Conservation (phyloP, 2,888 invertebrate genomes). For the Muschampia plurimacula region DNA sequence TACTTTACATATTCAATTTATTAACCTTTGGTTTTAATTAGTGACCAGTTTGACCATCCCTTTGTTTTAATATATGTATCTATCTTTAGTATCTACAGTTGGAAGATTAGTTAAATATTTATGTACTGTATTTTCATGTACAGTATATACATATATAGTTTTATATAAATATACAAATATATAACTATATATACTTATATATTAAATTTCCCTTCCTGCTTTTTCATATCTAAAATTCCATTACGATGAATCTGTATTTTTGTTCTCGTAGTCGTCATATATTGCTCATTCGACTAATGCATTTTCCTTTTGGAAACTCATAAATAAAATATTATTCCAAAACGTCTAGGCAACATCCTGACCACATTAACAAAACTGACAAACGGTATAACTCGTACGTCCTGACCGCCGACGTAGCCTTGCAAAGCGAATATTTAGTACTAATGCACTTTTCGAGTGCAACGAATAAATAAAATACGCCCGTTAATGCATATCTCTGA, state of each 20-base stretch:
- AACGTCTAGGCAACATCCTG: conserved; percentile 26
- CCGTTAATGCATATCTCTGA: conserved; percentile 68
- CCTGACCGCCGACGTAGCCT: conserved; percentile 29
- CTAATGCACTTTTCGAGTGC: conserved; percentile 73
- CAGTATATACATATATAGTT: no score
- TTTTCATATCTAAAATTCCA: no score
- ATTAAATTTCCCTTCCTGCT: no score
- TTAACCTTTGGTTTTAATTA: conserved; percentile 61
- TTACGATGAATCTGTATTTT: neutral
- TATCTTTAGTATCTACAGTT: neutral
- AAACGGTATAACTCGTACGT: conserved; percentile 23
- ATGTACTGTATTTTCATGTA: no score
- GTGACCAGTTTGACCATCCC: conserved; percentile 52
- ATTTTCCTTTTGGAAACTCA: conserved; percentile 26
- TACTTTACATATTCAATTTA: conserved; percentile 59
- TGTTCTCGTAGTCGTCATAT: neutral
- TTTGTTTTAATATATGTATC: conserved; percentile 7
- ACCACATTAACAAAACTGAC: conserved; percentile 32
- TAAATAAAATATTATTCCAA: conserved; percentile 30
- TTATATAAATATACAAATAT: no score
- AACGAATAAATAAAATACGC: conserved; percentile 76
- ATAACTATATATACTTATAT: no score
- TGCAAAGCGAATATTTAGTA: conserved; percentile 60
- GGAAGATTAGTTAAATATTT: neutral
- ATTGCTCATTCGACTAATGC: conserved; percentile 24